These are phyloP conservation scores for Popillia japonica DNA, from an alignment of 1,140 invertebrate genomes.

Conservation along the genomic window DNA sequence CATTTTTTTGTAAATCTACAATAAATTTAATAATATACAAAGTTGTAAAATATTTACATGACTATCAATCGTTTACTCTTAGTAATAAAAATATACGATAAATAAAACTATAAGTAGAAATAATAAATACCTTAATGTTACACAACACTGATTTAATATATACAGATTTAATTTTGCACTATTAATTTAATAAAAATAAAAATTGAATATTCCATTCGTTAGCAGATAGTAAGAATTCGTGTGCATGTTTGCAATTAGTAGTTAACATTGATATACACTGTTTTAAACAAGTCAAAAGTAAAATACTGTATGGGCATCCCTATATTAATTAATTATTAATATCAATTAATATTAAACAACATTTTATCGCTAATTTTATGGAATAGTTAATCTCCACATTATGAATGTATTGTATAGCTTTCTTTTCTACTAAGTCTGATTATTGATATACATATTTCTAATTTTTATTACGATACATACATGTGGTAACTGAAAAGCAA, in stretches of 20 bases:
- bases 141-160: constrained; percentile 12
- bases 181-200: neutral
- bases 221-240: neutral
- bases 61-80: constrained; percentile 22
- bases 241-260: neutral
- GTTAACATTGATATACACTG: constrained; percentile 16
- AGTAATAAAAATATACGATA: neutral
- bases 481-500: neutral
- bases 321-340: neutral
- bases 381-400: neutral
- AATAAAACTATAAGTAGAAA: constrained; percentile 12
- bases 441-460: neutral
- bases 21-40: constrained; percentile 32
- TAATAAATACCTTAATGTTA: constrained; percentile 34
- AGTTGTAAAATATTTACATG: constrained; percentile 36
- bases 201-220: neutral
- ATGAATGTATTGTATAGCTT: neutral
- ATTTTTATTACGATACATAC: neutral
- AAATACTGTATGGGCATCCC: constrained; percentile 21
- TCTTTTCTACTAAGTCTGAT: neutral
- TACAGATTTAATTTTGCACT: neutral
- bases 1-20: constrained; percentile 15
- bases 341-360: constrained; percentile 10
- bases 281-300: constrained; percentile 16
- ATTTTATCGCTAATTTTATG: constrained; percentile 13